Conservation (phyloP, 2,113 vertebrate genomes). For the Podilymbus podiceps region DNA sequence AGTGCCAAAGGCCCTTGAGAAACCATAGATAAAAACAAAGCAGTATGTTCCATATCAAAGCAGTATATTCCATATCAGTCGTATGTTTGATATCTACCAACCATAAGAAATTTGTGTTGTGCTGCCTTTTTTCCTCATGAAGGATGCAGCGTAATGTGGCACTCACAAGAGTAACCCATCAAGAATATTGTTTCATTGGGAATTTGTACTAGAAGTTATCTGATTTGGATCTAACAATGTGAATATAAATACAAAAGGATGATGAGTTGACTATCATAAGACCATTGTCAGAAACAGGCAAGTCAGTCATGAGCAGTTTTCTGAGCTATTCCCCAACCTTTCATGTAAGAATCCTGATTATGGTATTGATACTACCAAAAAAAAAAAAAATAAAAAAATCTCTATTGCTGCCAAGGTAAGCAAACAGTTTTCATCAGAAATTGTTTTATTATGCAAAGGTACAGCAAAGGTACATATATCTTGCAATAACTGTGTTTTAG, state of each 20-base stretch:
- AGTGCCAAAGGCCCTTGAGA: constrained; percentile 43
- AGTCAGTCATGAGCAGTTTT: neutral
- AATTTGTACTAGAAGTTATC: neutral
- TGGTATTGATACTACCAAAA: neutral
- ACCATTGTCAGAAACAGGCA: neutral
- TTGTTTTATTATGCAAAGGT: neutral
- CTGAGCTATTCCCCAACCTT: neutral
- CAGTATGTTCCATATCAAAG: neutral
- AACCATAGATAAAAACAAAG: neutral
- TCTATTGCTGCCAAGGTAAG: neutral
- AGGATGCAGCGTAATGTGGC: neutral
- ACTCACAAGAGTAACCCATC: neutral
- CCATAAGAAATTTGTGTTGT: neutral
- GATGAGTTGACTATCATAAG: neutral
- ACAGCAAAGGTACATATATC: neutral
- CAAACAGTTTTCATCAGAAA: neutral
- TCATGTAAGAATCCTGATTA: neutral
- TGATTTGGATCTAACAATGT: neutral
- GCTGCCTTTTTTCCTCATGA: neutral
- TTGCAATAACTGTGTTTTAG: neutral
- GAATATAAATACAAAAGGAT: neutral
- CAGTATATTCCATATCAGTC: neutral
- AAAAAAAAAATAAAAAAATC: neutral
- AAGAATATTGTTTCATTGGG: neutral
- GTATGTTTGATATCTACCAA: neutral